Base-by-base conservation (phyloP, 2,797 vertebrate species). In the Platyrinchus mystaceus region DNA sequence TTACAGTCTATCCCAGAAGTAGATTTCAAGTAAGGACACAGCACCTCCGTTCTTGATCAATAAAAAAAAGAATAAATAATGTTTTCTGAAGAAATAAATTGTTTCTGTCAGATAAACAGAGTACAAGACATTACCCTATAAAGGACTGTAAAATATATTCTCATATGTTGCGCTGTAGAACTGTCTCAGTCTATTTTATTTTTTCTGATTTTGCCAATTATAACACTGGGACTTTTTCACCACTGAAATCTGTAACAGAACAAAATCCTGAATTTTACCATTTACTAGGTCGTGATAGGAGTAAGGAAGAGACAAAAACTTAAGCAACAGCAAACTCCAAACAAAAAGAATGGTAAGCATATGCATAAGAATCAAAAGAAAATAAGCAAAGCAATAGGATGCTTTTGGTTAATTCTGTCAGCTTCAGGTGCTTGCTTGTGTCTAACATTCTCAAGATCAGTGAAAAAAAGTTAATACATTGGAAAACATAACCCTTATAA, bases 401-500 rank as follows among this genome's bases (percentile, higher is more conserved):
- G 30, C 13, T 8, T 18, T n/a, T n/a, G 9, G 32, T n/a, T 85
- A 75, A 73, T 58, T 89, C 53, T 59, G 23, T 30, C 67, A 76
- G 28, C 32, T 84, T 87, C 92, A 89, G 63, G 50, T 92, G 28
- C 50, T 71, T 75, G 7, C 37, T 77, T 63, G 14, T n/a, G 24
- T 30, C 76, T 47, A 58, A 63, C 34, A 52, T 14, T 44, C 24
- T 59, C 30, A 75, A 86, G 43, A 87, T 30, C 23, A 46, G 30
- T 1, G 7, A 34, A 55, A 68, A 67, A 70, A 73, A 52, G 32
- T 59, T 81, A 86, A 71, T 47, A 41, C 28, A 27, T 30, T 37
- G n/a, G 62, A 91, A 94, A 92, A 78, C 20, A 68, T 70, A 62
- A 50, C 28, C 16, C 55, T 64, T 82, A 24, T 47, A 71, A 86